Evolutionary conservation across 2,888 invertebrate species (phyloP).

Genomic region (Apotomis betuletana): DNA sequence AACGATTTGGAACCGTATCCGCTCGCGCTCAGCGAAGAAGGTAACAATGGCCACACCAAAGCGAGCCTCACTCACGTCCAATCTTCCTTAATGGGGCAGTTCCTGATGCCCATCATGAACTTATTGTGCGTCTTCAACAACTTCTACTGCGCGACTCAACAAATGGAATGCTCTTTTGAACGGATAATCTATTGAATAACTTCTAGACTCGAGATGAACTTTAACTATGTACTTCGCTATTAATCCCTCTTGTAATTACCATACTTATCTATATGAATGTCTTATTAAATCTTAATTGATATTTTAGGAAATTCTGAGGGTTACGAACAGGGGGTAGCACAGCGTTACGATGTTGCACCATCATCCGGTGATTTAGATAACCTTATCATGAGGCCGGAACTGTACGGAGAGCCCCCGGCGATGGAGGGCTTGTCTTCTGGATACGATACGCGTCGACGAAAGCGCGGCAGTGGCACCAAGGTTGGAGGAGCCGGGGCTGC

Average conservation of each 20-base stretch:
- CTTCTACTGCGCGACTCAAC: conserved; percentile 27
- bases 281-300: conserved; percentile 1
- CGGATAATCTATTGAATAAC: conserved; percentile 5
- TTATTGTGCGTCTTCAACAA: conserved; percentile 33
- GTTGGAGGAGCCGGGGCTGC: conserved; percentile 79
- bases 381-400: conserved; percentile 85
- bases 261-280: background rate
- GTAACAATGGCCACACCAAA: conserved; percentile 55
- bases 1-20: conserved; percentile 81
- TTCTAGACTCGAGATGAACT: conserved; percentile 19
- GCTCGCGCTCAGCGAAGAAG: conserved; percentile 81
- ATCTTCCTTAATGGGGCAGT: conserved; percentile 40
- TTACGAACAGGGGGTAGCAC: conserved; percentile 72
- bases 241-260: background rate
- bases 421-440: conserved; percentile 71
- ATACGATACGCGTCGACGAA: conserved; percentile 73
- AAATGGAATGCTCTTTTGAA: conserved; percentile 31
- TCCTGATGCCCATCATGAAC: conserved; percentile 39
- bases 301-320: conserved; percentile 74
- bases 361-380: conserved; percentile 81
- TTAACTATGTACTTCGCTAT: background rate
- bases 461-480: conserved; percentile 76
- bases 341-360: conserved; percentile 69
- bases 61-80: conserved; percentile 43
- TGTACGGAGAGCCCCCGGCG: conserved; percentile 84